Conservation (phyloP, 1,140 invertebrate genomes). For the Drosophila truncata region DNA sequence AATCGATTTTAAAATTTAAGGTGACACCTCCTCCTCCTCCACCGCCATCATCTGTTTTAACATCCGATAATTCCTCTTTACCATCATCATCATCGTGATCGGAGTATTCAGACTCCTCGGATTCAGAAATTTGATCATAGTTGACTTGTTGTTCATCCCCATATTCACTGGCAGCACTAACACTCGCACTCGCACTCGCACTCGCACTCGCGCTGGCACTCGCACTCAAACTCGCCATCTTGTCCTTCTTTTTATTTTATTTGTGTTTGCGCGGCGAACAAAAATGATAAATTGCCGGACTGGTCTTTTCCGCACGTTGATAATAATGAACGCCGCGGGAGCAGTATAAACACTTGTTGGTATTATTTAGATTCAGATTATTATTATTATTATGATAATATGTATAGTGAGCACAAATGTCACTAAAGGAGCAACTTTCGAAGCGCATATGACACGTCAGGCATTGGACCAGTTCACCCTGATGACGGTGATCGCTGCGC, state of each 20-base stretch:
- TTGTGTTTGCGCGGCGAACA: slow-evolving; percentile 53
- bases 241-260: neutral
- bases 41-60: neutral
- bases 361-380: neutral
- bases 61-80: neutral
- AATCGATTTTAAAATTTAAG: slow-evolving; percentile 7
- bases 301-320: slow-evolving; percentile 7
- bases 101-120: slow-evolving; percentile 68
- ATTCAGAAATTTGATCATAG: slow-evolving; percentile 40
- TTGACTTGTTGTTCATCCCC: slow-evolving; percentile 20
- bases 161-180: slow-evolving; percentile 5
- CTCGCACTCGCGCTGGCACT: neutral
- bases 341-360: slow-evolving; percentile 68
- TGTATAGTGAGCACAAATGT: slow-evolving; percentile 70
- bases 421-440: slow-evolving; percentile 43
- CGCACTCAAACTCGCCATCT: slow-evolving; percentile 24
- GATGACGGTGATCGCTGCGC: slow-evolving; percentile 55
- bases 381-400: slow-evolving; percentile 27
- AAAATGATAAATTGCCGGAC: slow-evolving; percentile 51
- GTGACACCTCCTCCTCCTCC: neutral
- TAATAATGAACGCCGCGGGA: slow-evolving; percentile 50
- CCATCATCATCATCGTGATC: slow-evolving; percentile 54
- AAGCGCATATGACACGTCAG: slow-evolving; percentile 59
- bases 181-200: slow-evolving; percentile 2
- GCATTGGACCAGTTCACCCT: slow-evolving; percentile 53